Base-by-base conservation (phyloP, 2,797 vertebrate species). In the Gephyroberyx darwinii region DNA sequence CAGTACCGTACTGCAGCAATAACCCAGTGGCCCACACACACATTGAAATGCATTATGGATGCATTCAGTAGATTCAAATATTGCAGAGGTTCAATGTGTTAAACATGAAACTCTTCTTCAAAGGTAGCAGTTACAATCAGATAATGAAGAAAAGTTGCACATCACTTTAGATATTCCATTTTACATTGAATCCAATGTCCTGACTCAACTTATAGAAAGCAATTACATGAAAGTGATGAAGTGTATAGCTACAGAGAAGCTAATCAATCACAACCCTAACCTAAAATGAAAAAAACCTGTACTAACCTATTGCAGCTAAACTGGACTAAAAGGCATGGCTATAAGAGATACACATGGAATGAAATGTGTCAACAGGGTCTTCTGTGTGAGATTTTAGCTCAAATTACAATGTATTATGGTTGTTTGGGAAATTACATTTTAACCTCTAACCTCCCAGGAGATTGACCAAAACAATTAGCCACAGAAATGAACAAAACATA, bases 1-100 rank as follows among this genome's bases (percentile, higher is more conserved):
- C 26, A 31, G 43, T 72, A 72, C 43, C 61, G 16, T 63, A 33
- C 35, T 31, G 20, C 26, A 55, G 39, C 60, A 75, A 12, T 13
- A 41, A 41, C 39, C 6, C 59, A 69, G 71, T 74, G 39, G 5
- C 56, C 1, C 3, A 10, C 62, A 17, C 12, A 63, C 8, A 67
- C 19, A 59, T 14, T 1, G 5, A 14, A 14, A 45, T 14, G 14
- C 14, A 16, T 16, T 45, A 45, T 5, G 14, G 43, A 45, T 14
- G 43, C 43, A 45, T 14, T 5, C 43, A 45, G 14, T 16, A 45
- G 43, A 5, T 45, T 45, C 43, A 16, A 45, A 14, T 16, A 45
- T 16, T 45, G 16, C 13, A 14, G 14, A 17, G 43, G 4, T 45
- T 14, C 41, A 45, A 45, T 4, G 4, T 41, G 39, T 3, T 12